Percentiles rank a stretch among this genome's conserved stretches.
Conservation (phyloP, 2,113 vertebrate genomes). For the Falcunculus frontatus region DNA sequence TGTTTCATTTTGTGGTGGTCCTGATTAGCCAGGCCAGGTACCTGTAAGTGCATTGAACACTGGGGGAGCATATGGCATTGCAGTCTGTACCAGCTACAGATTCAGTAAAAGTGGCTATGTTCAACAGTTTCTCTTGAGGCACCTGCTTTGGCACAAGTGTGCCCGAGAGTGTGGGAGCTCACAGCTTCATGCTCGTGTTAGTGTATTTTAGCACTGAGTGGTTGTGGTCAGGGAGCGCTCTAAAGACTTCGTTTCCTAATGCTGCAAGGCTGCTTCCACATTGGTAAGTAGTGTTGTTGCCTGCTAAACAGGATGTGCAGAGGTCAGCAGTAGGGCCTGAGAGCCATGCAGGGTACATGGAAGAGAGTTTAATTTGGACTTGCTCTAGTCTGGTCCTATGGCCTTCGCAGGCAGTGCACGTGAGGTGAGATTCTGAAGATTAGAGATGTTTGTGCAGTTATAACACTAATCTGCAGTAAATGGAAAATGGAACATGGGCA, state of each 20-base stretch:
- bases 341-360: accelerated
- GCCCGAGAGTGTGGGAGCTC: neutral
- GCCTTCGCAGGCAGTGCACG: neutral
- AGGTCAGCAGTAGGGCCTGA: neutral
- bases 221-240: neutral
- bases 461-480: neutral
- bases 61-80: neutral
- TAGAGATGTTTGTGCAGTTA: neutral
- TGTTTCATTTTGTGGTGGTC: neutral
- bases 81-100: neutral
- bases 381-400: neutral
- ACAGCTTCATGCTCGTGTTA: neutral
- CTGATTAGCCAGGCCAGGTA: neutral
- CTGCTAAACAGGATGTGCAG: neutral
- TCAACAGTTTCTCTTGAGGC: neutral
- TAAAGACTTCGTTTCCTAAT: neutral
- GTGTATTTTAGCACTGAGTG: neutral
- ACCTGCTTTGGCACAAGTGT: neutral
- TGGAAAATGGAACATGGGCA: neutral
- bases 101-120: neutral
- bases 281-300: neutral
- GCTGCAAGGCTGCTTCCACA: neutral
- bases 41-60: neutral
- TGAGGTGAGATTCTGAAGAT: neutral
- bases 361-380: neutral